A percentile compares a stretch with the other conserved stretches of the same genome.
Conservation (phyloP, 1,140 invertebrate genomes). For the Orchestia grillus region DNA sequence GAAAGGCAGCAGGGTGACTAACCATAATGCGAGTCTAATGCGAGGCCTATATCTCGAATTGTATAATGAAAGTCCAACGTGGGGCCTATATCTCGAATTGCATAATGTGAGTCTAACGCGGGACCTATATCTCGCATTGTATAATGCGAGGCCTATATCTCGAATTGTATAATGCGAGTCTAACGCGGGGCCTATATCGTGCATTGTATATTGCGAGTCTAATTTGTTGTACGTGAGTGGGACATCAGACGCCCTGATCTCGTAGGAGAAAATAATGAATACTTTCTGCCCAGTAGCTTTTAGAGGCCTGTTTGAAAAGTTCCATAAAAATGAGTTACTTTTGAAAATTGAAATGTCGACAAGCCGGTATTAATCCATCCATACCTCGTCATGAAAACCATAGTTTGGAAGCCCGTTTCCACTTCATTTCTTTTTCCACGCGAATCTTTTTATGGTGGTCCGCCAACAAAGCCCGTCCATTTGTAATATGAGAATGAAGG, state of each 20-base stretch:
- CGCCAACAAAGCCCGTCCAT: slow-evolving; percentile 41
- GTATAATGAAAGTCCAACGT: no score
- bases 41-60: no score
- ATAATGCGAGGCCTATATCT: no score
- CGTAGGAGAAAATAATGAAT: background rate
- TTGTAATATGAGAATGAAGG: slow-evolving; percentile 48
- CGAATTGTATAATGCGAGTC: no score
- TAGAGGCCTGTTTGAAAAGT: background rate
- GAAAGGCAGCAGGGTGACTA: no score
- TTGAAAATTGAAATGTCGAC: background rate
- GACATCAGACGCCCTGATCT: background rate
- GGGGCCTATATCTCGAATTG: no score
- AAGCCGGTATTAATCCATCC: background rate
- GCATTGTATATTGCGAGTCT: background rate
- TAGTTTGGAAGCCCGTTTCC: background rate
- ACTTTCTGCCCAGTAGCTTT: background rate
- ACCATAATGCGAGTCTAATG: no score
- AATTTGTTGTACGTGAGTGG: background rate
- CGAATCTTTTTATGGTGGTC: background rate
- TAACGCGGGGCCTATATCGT: background rate
- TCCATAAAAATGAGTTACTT: background rate
- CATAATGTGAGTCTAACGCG: no score
- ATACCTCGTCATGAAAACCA: background rate
- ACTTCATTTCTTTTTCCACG: slow-evolving; percentile 48
- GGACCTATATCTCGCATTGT: no score